Conservation (phyloP, 1,140 invertebrate species). For the Penaeus vannamei region DNA sequence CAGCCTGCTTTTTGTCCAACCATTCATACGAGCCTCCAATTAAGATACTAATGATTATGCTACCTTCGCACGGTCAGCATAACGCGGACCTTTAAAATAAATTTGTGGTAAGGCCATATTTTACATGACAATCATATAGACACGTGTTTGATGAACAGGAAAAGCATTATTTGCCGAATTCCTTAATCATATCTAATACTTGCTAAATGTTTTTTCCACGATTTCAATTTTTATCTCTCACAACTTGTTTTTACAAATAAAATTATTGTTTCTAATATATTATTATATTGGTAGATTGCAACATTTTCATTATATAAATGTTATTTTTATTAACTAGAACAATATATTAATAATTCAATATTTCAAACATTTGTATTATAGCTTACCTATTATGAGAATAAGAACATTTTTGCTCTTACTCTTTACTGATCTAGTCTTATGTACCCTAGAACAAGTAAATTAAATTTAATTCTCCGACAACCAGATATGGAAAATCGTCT, state of each 20-base stretch:
- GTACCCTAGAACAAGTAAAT: no score
- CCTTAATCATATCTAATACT: not conserved
- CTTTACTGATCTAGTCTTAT: no score
- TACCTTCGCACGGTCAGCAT: slow-evolving; percentile 43
- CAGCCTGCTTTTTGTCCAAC: slow-evolving; percentile 37
- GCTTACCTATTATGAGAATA: no score
- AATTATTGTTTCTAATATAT: no score
- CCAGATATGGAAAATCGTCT: no score
- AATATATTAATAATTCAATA: not conserved
- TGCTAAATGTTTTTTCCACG: not conserved
- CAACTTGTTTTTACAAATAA: no score
- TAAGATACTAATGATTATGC: slow-evolving; percentile 49
- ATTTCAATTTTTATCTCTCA: not conserved
- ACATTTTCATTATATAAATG: no score
- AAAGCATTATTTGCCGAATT: no score
- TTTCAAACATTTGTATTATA: not conserved
- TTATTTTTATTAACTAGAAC: not conserved
- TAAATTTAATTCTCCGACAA: no score
- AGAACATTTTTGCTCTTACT: no score
- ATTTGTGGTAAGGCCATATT: not conserved
- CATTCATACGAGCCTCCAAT: slow-evolving; percentile 45
- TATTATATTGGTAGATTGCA: no score
- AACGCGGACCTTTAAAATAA: slow-evolving; percentile 31
- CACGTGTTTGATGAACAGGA: not conserved
- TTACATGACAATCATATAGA: not conserved